Base-by-base conservation (phyloP, 2,113 vertebrate genomes). In the Sebastes schlegelii region DNA sequence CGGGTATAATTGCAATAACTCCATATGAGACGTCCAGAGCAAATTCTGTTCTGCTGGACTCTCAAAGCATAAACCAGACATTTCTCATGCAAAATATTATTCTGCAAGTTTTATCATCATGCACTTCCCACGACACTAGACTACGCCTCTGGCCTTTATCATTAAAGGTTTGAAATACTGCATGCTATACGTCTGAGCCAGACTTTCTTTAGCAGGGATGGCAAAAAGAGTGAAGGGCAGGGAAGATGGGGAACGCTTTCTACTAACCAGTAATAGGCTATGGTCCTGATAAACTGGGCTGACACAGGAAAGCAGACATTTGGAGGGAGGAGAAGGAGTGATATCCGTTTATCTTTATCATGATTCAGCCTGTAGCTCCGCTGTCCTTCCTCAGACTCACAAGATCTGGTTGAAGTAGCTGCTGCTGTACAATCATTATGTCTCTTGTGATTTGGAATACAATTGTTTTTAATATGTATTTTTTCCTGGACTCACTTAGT, bases 341-440 rank as follows among this genome's bases (percentile, higher is more conserved):
- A 19, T 68, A 87, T 79, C 68, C n/a, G 71, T 82, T 87, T 71
- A 85, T 91, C 88, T 86, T 68, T 52, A 85, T 77, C 68, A 42
- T 51, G 61, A 74, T 83, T 79, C 64, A 76, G 80, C 68, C 60
- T 83, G 64, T 72, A 81, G 82, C 79, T 54, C 43, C 3, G 13
- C 66, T 84, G 74, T 42, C 64, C 55, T 68, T 76, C 54, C 74
- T 69, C 66, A 77, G 55, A 77, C 19, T 40, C 23, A 26, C 58
- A 40, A 42, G 73, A 87, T 85, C 45, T 68, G 46, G 73, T 81
- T 85, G 82, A 64, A 79, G 55, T 42, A 60, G 46, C 67, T n/a
- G 5, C 71, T 61, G 49, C 34, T 26, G 12, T 16, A 58, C 61
- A 23, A 63, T 74, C 34, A 78, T 23, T 48, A 42, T n/a, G 76